Evolutionary conservation across 2,797 vertebrate species (phyloP).

Genomic region (Sparidentex hasta): DNA sequence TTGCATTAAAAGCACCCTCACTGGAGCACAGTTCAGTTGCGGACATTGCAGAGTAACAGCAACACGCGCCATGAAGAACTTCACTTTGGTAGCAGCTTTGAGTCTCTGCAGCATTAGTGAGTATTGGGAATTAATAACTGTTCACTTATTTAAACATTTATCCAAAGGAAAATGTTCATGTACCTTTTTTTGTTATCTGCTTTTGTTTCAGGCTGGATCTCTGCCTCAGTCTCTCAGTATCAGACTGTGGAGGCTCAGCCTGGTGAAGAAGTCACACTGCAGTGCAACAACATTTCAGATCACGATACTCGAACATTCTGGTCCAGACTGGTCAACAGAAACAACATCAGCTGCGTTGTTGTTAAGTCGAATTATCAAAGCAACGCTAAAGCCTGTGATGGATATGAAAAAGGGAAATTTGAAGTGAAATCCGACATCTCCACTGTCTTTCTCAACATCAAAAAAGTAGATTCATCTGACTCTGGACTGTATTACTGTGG

Average conservation of each 20-base stretch:
- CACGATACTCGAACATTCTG: neutral
- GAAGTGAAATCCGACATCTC: conserved; percentile 13
- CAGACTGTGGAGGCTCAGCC: conserved; percentile 24
- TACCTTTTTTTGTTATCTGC: neutral
- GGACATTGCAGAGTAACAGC: neutral
- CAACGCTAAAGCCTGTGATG: no score
- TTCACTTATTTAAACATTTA: no score
- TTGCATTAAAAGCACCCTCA: neutral
- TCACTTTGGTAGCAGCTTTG: neutral
- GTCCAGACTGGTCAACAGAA: neutral
- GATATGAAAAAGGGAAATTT: neutral
- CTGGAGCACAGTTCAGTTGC: neutral
- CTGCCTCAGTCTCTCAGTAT: conserved; percentile 7
- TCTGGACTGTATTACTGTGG: conserved; percentile 62
- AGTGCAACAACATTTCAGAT: neutral
- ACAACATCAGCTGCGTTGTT: neutral
- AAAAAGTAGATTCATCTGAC: conserved; percentile 28
- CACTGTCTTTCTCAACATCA: conserved; percentile 31
- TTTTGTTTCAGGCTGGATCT: conserved; percentile 39
- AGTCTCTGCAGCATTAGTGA: neutral
- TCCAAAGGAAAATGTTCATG: no score
- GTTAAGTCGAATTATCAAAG: neutral
- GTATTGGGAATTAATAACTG: neutral
- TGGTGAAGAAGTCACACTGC: conserved; percentile 38
- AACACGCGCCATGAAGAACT: neutral